Conservation (phyloP, 2,797 vertebrate genomes). For the Manis pentadactyla region DNA sequence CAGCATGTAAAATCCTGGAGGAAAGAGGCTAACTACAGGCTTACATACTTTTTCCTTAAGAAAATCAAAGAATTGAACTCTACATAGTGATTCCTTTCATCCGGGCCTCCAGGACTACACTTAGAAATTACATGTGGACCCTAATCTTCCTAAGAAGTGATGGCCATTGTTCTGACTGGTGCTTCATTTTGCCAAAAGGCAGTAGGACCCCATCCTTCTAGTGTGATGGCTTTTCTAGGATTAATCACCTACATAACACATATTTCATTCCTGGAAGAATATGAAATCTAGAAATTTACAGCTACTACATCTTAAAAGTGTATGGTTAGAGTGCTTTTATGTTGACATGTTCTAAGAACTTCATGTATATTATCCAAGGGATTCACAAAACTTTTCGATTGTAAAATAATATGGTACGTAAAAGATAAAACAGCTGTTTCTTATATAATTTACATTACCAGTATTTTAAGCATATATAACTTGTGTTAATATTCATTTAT, state of each 20-base stretch:
- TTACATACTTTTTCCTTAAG: not conserved
- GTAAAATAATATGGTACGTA: not conserved
- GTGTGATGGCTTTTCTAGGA: not conserved
- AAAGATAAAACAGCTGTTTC: not conserved
- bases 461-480: not conserved
- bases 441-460: not conserved
- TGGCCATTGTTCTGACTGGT: not conserved
- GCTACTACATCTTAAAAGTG: not conserved
- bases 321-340: not conserved
- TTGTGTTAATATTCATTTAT: not conserved
- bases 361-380: not conserved
- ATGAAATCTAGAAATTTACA: not conserved
- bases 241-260: not conserved
- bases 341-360: not conserved
- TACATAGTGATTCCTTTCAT: not conserved
- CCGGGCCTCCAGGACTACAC: not conserved
- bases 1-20: not conserved
- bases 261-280: not conserved
- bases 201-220: not conserved
- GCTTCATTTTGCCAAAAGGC: conserved; percentile 15
- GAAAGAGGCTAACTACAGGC: not conserved
- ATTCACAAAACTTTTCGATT: not conserved
- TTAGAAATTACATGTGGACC: not conserved
- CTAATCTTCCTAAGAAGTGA: not conserved
- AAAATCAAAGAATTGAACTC: not conserved